Base-by-base conservation (phyloP, 2,888 invertebrate genomes). In the Drosophila merina region DNA sequence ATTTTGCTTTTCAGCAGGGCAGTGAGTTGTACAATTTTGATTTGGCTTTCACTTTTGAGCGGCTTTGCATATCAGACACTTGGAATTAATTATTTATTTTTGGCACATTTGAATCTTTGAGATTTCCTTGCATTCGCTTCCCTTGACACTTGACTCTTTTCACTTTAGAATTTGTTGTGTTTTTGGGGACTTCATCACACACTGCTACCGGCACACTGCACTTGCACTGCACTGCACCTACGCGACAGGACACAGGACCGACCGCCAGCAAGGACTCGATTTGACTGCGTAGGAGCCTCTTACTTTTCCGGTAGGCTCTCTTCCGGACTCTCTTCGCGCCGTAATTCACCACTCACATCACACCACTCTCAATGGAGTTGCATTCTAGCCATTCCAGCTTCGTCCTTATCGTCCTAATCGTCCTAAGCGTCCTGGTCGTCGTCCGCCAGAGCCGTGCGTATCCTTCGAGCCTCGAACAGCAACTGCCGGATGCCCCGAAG, bases 391-490 rank as follows among this genome's bases (percentile, higher is more conserved):
- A 9, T 42, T 8, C 36, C n/a, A n/a, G 20, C 20, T n/a, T n/a
- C 36, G n/a, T 36, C n/a, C 36, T n/a, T n/a, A 36, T 36, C 36
- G 36, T 36, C 36, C 36, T 36, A 20, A 20, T 20, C 40, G 20
- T 42, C 20, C 36, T n/a, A 36, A 36, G n/a, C 36, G 36, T 36
- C 36, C 36, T 36, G 54, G 57, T 58, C 69, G 69, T 67, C 70
- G 42, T 20, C 60, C 73, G 87, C 67, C 70, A 73, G 73, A 84
- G 75, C 85, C 90, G 86, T 90, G 86, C 90, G 89, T 87, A 85
- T 89, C 89, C 90, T 89, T 83, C 88, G 88, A 90, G 86, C 89
- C 88, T 85, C 88, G 88, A 91, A 90, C 87, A 89, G 90, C 90
- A 90, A 90, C 90, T 90, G 88, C 70, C 59, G 50, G 52, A 44